Evolutionary conservation across 2,113 vertebrate species (phyloP).

Genomic region (Ceratotherium simum): DNA sequence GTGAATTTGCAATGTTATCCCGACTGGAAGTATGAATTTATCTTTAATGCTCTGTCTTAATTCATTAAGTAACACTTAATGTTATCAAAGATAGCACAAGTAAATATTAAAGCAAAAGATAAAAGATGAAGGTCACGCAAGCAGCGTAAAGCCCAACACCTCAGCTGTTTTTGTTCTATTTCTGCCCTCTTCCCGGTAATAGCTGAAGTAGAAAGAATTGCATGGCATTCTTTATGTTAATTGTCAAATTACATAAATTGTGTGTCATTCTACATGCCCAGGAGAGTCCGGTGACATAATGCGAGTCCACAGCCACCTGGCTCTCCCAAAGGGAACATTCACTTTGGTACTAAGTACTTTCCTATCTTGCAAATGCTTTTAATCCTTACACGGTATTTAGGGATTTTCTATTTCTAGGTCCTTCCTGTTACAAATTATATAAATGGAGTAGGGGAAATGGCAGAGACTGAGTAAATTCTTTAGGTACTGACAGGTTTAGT

Average conservation of each 20-base stretch:
- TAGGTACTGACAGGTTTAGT: background rate
- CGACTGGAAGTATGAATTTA: background rate
- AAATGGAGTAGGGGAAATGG: background rate
- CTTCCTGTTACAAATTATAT: constrained; percentile 14
- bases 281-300: background rate
- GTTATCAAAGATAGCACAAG: background rate
- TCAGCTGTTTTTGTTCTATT: background rate
- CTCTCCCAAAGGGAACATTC: constrained; percentile 3
- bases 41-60: background rate
- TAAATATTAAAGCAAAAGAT: constrained; percentile 20
- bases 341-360: constrained; percentile 10
- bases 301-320: background rate
- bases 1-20: background rate
- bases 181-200: background rate
- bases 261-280: background rate
- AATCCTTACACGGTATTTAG: constrained; percentile 21
- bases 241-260: background rate
- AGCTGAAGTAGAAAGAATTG: background rate
- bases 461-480: background rate
- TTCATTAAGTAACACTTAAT: constrained; percentile 22
- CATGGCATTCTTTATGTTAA: background rate
- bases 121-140: background rate
- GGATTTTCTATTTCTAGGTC: constrained; percentile 52
- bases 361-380: constrained; percentile 18
- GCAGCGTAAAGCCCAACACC: background rate